These are phyloP conservation scores for Corvus cornix DNA, from an alignment of 2,113 vertebrate species.

Conservation along the genomic window DNA sequence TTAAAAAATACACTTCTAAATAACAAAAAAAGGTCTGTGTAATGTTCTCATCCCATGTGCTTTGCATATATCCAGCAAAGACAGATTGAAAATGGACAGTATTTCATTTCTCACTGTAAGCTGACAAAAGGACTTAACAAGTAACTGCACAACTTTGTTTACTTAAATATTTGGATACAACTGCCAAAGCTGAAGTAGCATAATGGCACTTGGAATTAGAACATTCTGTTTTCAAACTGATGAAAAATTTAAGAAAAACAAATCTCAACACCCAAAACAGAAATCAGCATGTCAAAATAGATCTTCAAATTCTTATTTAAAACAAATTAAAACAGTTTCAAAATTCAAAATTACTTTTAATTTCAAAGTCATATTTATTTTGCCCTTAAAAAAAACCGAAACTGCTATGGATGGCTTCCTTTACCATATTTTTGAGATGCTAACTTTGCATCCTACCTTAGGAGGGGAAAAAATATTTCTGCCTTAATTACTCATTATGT, in stretches of 20 bases:
- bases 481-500: background rate
- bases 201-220: background rate
- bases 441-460: background rate
- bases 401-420: background rate
- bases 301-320: background rate
- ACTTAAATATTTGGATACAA: background rate
- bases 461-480: background rate
- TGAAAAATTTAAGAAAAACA: background rate
- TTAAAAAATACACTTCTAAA: background rate
- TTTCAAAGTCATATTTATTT: background rate
- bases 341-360: background rate
- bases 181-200: background rate
- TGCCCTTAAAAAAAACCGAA: background rate
- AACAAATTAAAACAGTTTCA: background rate
- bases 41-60: background rate
- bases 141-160: background rate
- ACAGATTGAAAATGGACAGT: background rate
- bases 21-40: background rate
- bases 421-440: background rate
- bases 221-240: background rate
- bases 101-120: conserved; percentile 9
- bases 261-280: background rate
- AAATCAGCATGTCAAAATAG: background rate
- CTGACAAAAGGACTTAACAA: background rate
- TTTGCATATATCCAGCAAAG: background rate